phyloP scores from a whole-genome alignment of 2,888 invertebrate genomes.

The Drosophila anceps region DNA sequence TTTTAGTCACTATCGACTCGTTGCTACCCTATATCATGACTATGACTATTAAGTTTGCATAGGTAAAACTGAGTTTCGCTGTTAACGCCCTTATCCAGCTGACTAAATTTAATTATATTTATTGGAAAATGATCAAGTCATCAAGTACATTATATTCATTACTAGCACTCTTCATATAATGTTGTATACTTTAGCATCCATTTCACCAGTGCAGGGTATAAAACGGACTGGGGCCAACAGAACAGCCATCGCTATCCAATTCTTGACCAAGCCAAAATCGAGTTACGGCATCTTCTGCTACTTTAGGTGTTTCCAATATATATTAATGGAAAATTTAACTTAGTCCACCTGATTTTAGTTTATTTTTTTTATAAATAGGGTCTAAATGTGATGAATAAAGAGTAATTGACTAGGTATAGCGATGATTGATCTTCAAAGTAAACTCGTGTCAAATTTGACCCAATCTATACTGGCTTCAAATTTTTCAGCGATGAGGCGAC shows the following conservation, averaged over 20 bases:
- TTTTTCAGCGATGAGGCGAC: background rate
- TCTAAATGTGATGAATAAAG: background rate
- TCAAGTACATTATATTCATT: background rate
- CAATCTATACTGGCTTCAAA: background rate
- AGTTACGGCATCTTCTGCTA: background rate
- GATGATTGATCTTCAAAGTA: background rate
- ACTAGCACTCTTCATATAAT: background rate
- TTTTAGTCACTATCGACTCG: slow-evolving; percentile 1
- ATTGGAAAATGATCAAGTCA: background rate
- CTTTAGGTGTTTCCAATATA: background rate
- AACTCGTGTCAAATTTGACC: slow-evolving; percentile 11
- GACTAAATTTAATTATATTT: background rate
- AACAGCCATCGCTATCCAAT: slow-evolving; percentile 20
- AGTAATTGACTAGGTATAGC: background rate
- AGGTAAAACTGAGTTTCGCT: too few relatives aligned
- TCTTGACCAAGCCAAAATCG: slow-evolving; percentile 33
- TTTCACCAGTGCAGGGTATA: slow-evolving; percentile 9
- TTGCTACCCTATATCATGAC: slow-evolving; percentile 14
- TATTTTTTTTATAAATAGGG: background rate
- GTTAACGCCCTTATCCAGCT: background rate
- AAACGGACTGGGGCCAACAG: slow-evolving; percentile 17
- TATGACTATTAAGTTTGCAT: background rate
- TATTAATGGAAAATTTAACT: background rate
- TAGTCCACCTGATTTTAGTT: background rate
- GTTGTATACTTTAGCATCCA: background rate